Conservation (phyloP, 2,888 invertebrate species). For the Drosophila paranaensis region DNA sequence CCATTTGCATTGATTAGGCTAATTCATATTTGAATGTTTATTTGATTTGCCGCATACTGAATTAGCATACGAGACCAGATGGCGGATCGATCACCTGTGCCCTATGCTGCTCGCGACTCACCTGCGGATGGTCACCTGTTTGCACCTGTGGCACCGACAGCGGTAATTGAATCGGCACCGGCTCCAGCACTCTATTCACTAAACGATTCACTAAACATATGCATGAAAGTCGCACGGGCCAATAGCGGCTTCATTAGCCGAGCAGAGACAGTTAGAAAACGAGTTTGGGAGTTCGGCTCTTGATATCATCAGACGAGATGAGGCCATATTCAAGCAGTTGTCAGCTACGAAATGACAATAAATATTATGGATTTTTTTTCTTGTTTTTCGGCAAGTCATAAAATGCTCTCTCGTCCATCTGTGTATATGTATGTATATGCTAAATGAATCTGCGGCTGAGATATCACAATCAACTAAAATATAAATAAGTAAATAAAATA, state of each 20-base stretch:
- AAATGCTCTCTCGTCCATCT: background rate
- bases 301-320: slow-evolving; percentile 32
- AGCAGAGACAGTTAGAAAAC: slow-evolving; percentile 60
- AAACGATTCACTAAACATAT: slow-evolving; percentile 58
- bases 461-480: slow-evolving; percentile 7
- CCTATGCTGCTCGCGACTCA: slow-evolving; percentile 6
- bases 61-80: slow-evolving; percentile 25
- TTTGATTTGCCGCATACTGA: slow-evolving; percentile 49
- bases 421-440: background rate
- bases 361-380: slow-evolving; percentile 38
- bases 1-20: slow-evolving; percentile 74
- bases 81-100: slow-evolving; percentile 6
- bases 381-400: background rate
- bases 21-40: slow-evolving; percentile 62
- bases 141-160: background rate
- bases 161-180: too few relatives aligned
- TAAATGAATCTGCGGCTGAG: slow-evolving; percentile 14
- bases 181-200: slow-evolving; percentile 30
- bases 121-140: slow-evolving; percentile 53
- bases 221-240: slow-evolving; percentile 66
- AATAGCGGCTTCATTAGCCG: slow-evolving; percentile 55
- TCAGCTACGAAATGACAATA: slow-evolving; percentile 29
- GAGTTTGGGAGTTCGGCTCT: slow-evolving; percentile 39
- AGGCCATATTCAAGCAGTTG: slow-evolving; percentile 44
- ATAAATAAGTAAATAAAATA: background rate